A percentile compares a stretch with the other conserved stretches of the same genome.
Evolutionary conservation across 2,113 vertebrate species (phyloP).

Genomic region (Columbina picui): DNA sequence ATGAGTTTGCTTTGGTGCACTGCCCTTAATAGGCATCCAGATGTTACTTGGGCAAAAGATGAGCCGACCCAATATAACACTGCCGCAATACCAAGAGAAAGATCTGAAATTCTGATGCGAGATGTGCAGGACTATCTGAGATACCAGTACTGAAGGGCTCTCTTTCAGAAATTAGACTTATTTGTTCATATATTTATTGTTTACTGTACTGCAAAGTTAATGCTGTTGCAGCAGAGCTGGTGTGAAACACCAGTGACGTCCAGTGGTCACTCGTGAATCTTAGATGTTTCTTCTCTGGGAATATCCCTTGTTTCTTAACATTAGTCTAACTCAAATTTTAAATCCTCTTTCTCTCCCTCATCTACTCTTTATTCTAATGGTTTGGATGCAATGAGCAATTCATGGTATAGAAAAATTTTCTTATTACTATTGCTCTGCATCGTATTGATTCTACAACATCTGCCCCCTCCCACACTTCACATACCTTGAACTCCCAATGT

Average conservation of each 20-base stretch:
- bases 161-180: conserved; percentile 73
- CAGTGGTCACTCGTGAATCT: not conserved
- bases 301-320: conserved; percentile 56
- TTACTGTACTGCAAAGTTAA: conserved; percentile 38
- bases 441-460: conserved; percentile 65
- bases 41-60: not conserved
- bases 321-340: conserved; percentile 70
- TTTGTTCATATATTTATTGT: not conserved
- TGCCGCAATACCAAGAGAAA: conserved; percentile 19
- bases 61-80: not conserved
- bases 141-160: conserved; percentile 67
- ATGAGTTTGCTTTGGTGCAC: conserved; percentile 51
- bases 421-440: conserved; percentile 29
- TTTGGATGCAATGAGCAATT: conserved; percentile 58
- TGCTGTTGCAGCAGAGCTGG: conserved; percentile 41
- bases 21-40: not conserved
- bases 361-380: conserved; percentile 56
- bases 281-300: conserved; percentile 34
- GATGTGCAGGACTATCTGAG: conserved; percentile 63
- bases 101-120: not conserved
- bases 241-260: conserved; percentile 31
- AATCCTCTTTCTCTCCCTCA: conserved; percentile 75
- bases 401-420: conserved; percentile 1
- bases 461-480: conserved; percentile 76
- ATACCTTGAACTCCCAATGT: conserved; percentile 69